Evolutionary conservation across 2,888 invertebrate genomes (phyloP), one percentile per base, ranked within the genome.

Genomic region (Augochlorella aurata): DNA sequence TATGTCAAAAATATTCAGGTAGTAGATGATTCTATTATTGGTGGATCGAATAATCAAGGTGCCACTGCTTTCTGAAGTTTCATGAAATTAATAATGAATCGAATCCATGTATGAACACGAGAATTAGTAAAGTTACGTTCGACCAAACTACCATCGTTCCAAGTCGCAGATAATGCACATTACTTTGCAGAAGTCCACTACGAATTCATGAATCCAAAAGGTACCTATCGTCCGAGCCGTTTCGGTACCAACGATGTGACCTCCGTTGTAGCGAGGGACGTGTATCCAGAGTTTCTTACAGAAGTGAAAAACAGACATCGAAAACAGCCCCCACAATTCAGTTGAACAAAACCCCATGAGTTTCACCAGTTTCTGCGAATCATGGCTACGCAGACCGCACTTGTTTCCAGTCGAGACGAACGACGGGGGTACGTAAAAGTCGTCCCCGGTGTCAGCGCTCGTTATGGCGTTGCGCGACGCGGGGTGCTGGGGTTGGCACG

Each of bases 391-490:
- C 49, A 45, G 70, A 38, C 47, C 52, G 58, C 47, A 72, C 63
- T 81, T 79, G 54, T 78, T 74, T 50, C 76, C 52, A 65, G 16
- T 24, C 49, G 77, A 54, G 77, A 67, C 71, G 85, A 69, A 69
- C 71, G 77, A 77, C 77, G 77, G 65, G 70, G 63, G 75, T 81
- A 83, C 78, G 83, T 81, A 84, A 85, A 84, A 85, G 81, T 81
- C 63, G 83, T 85, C 77, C 50, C 79, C 82, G 83, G 87, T 83
- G 85, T 79, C 82, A 77, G 81, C 58, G 83, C 89, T 90, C 79
- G 88, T 89, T 90, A 89, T 88, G 87, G 89, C 82, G 66, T 84
- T 86, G 84, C 77, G 77, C 88, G 82, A 84, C 70, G 85, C 77
- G 82, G 85, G 76, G 83, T 82, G 87, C 88, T 72, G 85, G 85